Conservation (phyloP, 1,140 invertebrate species). For the Drosophila pandora region DNA sequence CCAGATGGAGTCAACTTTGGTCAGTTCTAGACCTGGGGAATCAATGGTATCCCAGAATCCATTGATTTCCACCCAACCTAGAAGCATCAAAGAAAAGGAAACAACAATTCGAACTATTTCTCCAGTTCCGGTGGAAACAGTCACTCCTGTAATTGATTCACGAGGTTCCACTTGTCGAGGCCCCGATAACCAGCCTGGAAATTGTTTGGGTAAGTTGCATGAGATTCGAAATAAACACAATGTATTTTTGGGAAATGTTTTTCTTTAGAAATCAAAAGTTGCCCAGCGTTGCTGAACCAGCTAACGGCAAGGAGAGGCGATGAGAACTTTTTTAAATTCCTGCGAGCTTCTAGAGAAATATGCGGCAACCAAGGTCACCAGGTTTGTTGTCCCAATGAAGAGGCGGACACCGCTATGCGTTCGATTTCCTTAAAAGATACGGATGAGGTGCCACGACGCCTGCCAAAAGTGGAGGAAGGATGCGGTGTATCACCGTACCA, state of each 20-base stretch:
- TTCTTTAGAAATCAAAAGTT: constrained; percentile 50
- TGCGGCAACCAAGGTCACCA: constrained; percentile 40
- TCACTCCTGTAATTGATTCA: constrained; percentile 16
- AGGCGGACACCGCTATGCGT: background rate
- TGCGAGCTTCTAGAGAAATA: constrained; percentile 56
- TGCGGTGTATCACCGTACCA: constrained; percentile 72
- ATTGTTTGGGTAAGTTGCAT: constrained; percentile 52
- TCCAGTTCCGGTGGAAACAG: constrained; percentile 15
- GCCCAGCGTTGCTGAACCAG: constrained; percentile 42
- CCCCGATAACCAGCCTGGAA: constrained; percentile 48
- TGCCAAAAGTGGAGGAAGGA: constrained; percentile 56
- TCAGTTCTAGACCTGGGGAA: constrained; percentile 1
- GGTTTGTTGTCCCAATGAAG: constrained; percentile 61
- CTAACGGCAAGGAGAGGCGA: constrained; percentile 43
- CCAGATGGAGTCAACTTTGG: constrained; percentile 7
- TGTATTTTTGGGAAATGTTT: background rate
- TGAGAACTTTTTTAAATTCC: constrained; percentile 36
- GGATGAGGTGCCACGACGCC: constrained; percentile 45
- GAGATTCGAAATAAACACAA: background rate
- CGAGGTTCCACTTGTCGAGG: constrained; percentile 35
- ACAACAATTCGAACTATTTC: constrained; percentile 27
- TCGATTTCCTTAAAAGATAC: constrained; percentile 9
- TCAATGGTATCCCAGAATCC: background rate
- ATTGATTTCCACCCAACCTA: constrained; percentile 5
- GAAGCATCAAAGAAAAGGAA: constrained; percentile 1